Evolutionary conservation across 1,140 invertebrate genomes (phyloP).

Genomic region (Steinernema feltiae): DNA sequence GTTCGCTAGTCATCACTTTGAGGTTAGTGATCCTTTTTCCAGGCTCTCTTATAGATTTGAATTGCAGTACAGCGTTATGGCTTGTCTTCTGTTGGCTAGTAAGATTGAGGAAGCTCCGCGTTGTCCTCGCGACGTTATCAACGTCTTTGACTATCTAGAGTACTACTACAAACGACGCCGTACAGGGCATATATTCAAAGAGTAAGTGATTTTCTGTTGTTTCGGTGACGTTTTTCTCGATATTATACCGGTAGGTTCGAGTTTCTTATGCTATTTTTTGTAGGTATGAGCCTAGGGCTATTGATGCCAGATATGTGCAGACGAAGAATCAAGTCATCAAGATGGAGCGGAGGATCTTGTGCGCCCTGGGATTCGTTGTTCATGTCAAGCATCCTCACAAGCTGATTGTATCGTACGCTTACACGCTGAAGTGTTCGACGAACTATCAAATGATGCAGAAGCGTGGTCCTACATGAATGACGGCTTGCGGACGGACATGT

Average conservation of each 20-base stretch:
- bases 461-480: conserved; percentile 90
- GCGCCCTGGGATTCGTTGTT: conserved; percentile 96
- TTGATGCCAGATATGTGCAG: conserved; percentile 83
- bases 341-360: conserved; percentile 85
- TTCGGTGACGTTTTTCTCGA: neutral
- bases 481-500: conserved; percentile 88
- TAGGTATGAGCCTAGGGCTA: conserved; percentile 76
- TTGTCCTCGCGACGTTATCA: conserved; percentile 90
- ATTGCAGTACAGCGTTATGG: conserved; percentile 75
- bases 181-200: conserved; percentile 66
- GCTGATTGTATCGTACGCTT: conserved; percentile 59
- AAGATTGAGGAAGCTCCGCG: conserved; percentile 97
- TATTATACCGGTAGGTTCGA: neutral
- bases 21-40: conserved; percentile 65
- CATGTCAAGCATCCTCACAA: conserved; percentile 99
- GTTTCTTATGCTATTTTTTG: conserved; percentile 63
- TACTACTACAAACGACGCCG: conserved; percentile 63
- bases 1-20: conserved; percentile 91
- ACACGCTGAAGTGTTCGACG: conserved; percentile 35
- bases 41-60: neutral
- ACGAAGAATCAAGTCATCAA: conserved; percentile 96
- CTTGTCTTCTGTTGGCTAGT: conserved; percentile 88
- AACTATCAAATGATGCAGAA: conserved; percentile 44
- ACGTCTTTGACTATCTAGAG: conserved; percentile 97
- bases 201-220: conserved; percentile 66